phyloP scores from a whole-genome alignment of 2,888 invertebrate genomes.

The Agonopterix alstromeriana region DNA sequence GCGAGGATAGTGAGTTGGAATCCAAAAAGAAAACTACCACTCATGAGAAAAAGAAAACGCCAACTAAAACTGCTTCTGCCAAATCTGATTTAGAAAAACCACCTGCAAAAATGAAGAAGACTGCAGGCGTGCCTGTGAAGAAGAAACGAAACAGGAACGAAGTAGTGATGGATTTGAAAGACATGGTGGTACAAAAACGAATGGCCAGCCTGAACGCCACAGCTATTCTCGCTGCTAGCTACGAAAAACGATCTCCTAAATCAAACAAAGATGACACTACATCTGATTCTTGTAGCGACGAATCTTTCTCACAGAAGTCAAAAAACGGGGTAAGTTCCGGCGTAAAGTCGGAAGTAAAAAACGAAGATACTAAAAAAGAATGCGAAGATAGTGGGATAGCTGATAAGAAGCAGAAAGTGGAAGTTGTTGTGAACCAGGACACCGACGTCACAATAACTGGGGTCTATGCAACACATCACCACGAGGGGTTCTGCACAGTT shows the following conservation, averaged over 20 bases:
- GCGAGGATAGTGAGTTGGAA: constrained; percentile 72
- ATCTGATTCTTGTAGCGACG: constrained; percentile 74
- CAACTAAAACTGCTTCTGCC: constrained; percentile 36
- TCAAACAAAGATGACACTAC: constrained; percentile 77
- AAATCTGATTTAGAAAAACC: constrained; percentile 73
- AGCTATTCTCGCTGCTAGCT: constrained; percentile 92
- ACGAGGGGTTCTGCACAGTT: constrained; percentile 90
- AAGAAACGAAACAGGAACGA: constrained; percentile 78
- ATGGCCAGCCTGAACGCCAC: constrained; percentile 95
- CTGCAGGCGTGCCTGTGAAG: constrained; percentile 59
- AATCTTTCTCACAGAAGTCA: constrained; percentile 69
- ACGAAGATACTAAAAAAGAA: constrained; percentile 59
- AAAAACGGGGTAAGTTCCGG: constrained; percentile 72
- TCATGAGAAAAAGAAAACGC: constrained; percentile 60
- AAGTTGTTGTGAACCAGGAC: constrained; percentile 90
- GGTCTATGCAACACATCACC: constrained; percentile 89
- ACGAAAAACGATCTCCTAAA: constrained; percentile 82
- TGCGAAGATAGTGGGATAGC: constrained; percentile 40
- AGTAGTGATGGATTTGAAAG: constrained; percentile 87
- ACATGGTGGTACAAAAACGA: constrained; percentile 91
- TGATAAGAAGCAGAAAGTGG: constrained; percentile 78
- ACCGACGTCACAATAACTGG: constrained; percentile 93
- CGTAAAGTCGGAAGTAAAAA: constrained; percentile 73
- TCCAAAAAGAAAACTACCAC: constrained; percentile 46
- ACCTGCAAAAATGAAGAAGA: constrained; percentile 63